Percentiles rank a stretch among this genome's conserved stretches.
Evolutionary conservation across 2,888 invertebrate species (phyloP).

Genomic region (Cylloceria caligata): DNA sequence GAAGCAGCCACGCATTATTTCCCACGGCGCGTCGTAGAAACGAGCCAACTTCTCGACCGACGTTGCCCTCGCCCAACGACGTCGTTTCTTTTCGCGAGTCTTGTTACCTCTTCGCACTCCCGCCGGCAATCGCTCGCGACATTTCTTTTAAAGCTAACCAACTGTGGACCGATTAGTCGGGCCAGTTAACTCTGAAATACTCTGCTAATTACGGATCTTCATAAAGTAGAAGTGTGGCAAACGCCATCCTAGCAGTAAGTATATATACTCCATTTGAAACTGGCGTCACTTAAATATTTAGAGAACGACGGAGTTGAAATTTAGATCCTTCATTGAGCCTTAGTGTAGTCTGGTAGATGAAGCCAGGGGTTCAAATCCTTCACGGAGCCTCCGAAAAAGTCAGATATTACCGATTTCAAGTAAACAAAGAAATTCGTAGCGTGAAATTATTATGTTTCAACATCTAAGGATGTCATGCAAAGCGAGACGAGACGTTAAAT

Average conservation of each 20-base stretch:
- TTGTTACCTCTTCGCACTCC: conserved; percentile 42
- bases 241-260: conserved; percentile 66
- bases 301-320: too few species aligned
- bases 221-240: conserved; percentile 72
- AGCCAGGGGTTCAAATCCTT: too few species aligned
- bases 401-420: too few species aligned
- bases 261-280: conserved; percentile 25
- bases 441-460: too few species aligned
- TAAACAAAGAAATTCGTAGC: too few species aligned
- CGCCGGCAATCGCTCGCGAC: conserved; percentile 32
- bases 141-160: neutral
- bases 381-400: too few species aligned
- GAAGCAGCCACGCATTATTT: conserved; percentile 79
- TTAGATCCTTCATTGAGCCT: too few species aligned
- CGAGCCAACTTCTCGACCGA: conserved; percentile 71
- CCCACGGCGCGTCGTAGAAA: conserved; percentile 73
- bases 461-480: too few species aligned
- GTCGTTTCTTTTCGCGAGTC: conserved; percentile 74
- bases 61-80: conserved; percentile 70
- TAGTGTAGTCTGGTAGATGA: too few species aligned
- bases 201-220: conserved; percentile 70
- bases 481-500: too few species aligned
- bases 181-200: conserved; percentile 68
- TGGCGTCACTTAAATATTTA: conserved; percentile 73
- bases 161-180: neutral